Evolutionary conservation across 2,888 invertebrate species (phyloP).

Genomic region (Ophion costatus): DNA sequence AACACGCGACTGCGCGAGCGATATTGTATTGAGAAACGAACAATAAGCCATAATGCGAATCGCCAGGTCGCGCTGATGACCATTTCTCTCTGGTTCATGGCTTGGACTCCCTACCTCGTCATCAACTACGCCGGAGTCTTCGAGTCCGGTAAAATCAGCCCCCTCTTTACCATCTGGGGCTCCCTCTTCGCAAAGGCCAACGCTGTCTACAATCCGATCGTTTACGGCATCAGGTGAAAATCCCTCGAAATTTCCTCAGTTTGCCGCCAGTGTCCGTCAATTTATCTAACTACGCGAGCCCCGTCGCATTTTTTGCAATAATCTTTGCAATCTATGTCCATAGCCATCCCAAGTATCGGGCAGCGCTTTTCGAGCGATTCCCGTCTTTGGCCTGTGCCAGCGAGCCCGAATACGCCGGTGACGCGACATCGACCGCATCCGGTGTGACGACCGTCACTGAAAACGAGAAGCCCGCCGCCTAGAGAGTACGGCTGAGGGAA

Average conservation of each 20-base stretch:
- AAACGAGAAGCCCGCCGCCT: constrained; percentile 88
- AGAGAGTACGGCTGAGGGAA: constrained; percentile 72
- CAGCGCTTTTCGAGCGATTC: constrained; percentile 90
- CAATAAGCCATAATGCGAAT: not conserved
- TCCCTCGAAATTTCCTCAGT: too few relatives aligned
- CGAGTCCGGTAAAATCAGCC: constrained; percentile 89
- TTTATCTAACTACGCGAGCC: too few relatives aligned
- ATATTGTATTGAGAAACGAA: too few relatives aligned
- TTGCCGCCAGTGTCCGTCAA: too few relatives aligned
- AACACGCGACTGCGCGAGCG: not conserved
- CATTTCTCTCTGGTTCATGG: constrained; percentile 95
- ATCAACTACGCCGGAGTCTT: constrained; percentile 93
- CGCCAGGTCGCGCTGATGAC: constrained; percentile 93
- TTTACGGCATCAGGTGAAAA: constrained; percentile 95
- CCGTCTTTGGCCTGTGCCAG: constrained; percentile 89
- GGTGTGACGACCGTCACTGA: constrained; percentile 88
- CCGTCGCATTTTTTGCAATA: not conserved
- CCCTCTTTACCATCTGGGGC: constrained; percentile 94
- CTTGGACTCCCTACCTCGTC: constrained; percentile 95
- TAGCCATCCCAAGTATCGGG: constrained; percentile 92
- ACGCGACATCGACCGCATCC: constrained; percentile 88
- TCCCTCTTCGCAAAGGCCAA: constrained; percentile 96
- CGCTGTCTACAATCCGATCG: constrained; percentile 95
- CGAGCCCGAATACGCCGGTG: constrained; percentile 82
- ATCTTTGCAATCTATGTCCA: constrained; percentile 34